Percentiles rank a stretch among this genome's conserved stretches.
These are phyloP conservation scores for Actenoides hombroni DNA, from an alignment of 2,113 vertebrate genomes.

Conservation along the genomic window DNA sequence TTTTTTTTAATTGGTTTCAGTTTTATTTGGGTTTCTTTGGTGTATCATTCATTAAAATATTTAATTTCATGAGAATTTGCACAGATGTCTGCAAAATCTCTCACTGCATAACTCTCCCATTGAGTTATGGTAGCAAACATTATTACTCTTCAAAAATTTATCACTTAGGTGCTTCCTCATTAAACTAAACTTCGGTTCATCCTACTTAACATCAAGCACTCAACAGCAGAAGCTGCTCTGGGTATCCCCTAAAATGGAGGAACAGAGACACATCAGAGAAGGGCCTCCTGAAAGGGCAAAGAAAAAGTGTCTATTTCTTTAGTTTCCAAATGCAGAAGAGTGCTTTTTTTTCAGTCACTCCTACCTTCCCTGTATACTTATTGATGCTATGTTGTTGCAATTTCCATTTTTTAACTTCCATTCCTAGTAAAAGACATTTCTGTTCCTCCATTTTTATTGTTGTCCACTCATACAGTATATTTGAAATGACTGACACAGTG, in stretches of 20 bases:
- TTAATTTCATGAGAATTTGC: background rate
- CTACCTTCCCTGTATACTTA: background rate
- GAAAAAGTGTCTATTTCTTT: background rate
- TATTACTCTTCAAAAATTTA: background rate
- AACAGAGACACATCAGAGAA: background rate
- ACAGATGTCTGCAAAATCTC: background rate
- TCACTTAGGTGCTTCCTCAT: background rate
- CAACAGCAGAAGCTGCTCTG: background rate
- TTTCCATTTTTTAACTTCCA: background rate
- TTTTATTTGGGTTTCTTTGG: background rate
- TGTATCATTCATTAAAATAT: background rate
- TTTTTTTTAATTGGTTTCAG: background rate
- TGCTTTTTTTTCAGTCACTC: background rate
- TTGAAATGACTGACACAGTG: background rate
- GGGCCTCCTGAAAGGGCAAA: background rate
- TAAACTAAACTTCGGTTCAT: background rate
- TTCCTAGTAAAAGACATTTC: background rate
- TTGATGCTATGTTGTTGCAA: background rate
- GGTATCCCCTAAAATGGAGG: background rate
- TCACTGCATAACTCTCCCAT: background rate
- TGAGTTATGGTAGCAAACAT: background rate
- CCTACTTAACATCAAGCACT: background rate
- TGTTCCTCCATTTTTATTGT: background rate
- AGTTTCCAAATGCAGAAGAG: background rate
- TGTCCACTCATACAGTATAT: background rate